Percentiles rank a stretch among this genome's conserved stretches.
phyloP scores from a whole-genome alignment of 1,140 invertebrate species.

The Pteromalus puparum region DNA sequence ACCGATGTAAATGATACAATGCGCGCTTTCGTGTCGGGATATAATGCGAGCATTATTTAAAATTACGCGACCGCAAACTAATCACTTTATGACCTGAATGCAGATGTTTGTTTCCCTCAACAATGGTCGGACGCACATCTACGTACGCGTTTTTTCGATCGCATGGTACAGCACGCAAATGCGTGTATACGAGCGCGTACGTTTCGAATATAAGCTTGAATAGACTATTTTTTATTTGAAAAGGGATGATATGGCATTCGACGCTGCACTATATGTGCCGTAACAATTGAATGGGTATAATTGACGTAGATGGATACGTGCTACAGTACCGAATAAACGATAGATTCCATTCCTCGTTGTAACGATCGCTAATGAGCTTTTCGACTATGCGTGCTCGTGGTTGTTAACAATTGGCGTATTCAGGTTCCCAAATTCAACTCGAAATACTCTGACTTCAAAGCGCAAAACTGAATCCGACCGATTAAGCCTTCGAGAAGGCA shows the following conservation, averaged over 20 bases:
- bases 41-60: constrained; percentile 1
- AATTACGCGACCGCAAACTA: not conserved
- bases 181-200: no score
- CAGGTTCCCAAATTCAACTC: not conserved
- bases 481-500: not conserved
- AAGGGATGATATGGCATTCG: no score
- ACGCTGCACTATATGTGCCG: no score
- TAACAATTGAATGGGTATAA: no score
- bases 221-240: no score
- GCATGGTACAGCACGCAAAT: not conserved
- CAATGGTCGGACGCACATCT: not conserved
- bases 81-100: not conserved
- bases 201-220: no score
- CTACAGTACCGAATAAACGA: not conserved
- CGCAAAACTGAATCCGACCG: not conserved
- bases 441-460: not conserved
- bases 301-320: not conserved
- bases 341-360: not conserved
- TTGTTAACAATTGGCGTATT: not conserved
- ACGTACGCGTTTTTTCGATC: not conserved
- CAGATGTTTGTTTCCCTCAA: not conserved
- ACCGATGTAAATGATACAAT: not conserved
- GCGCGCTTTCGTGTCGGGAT: not conserved
- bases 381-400: not conserved
- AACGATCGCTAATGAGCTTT: not conserved